A percentile compares a stretch with the other conserved stretches of the same genome.
phyloP scores from a whole-genome alignment of 1,140 invertebrate genomes.

The Eumaeus atala region DNA sequence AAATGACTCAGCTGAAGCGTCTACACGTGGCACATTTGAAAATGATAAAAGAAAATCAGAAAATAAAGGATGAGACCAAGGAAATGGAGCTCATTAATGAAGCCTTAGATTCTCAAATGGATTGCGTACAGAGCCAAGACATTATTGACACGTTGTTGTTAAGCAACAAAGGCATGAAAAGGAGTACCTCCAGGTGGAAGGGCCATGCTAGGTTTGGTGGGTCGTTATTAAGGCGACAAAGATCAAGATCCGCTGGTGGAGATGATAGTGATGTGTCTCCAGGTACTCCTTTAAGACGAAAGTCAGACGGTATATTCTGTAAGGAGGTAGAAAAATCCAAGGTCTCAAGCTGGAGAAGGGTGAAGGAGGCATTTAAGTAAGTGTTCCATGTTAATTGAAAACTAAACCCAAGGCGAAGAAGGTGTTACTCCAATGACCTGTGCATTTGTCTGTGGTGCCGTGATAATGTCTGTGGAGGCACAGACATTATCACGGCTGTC shows the following conservation, averaged over 20 bases:
- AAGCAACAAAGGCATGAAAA: constrained; percentile 62
- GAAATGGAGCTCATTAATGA: constrained; percentile 62
- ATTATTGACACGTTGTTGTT: constrained; percentile 74
- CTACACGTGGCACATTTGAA: constrained; percentile 76
- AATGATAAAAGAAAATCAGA: constrained; percentile 60
- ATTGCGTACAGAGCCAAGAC: constrained; percentile 76
- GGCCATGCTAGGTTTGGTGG: constrained; percentile 62
- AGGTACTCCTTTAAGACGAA: constrained; percentile 51
- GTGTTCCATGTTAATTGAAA: constrained; percentile 18
- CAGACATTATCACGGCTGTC: too few species aligned
- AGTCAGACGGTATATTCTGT: constrained; percentile 52
- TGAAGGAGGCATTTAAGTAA: constrained; percentile 87
- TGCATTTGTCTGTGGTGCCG: too few species aligned
- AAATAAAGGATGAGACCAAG: constrained; percentile 46
- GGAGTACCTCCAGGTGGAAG: constrained; percentile 67
- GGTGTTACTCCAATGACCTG: too few species aligned
- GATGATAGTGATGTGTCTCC: constrained; percentile 61
- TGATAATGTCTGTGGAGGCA: too few species aligned
- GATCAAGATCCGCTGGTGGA: constrained; percentile 66
- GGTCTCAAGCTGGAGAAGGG: constrained; percentile 87
- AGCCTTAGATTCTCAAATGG: constrained; percentile 68
- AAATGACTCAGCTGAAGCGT: constrained; percentile 82
- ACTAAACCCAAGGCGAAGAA: too few species aligned
- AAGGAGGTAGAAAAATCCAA: constrained; percentile 71
- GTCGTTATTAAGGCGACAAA: constrained; percentile 63